A percentile compares a stretch with the other conserved stretches of the same genome.
These are phyloP conservation scores for Leptodactylus fuscus DNA, from an alignment of 2,113 vertebrate species.

Conservation along the genomic window DNA sequence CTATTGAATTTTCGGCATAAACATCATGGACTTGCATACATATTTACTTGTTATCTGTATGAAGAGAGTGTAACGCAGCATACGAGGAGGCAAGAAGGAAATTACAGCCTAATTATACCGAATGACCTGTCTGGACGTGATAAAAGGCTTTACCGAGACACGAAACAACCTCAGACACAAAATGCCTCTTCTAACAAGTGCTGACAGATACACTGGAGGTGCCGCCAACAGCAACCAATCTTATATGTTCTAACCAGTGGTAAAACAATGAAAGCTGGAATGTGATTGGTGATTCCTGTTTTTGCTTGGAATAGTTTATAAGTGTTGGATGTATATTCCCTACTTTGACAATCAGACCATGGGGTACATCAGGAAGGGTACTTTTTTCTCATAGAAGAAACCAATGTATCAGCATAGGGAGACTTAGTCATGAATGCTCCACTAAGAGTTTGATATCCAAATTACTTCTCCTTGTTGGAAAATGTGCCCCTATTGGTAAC, in stretches of 20 bases:
- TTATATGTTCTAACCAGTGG: too few species aligned
- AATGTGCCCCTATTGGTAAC: too few species aligned
- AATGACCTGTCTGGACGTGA: not conserved
- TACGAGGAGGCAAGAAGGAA: not conserved
- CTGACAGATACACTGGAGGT: too few species aligned
- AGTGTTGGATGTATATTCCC: too few species aligned
- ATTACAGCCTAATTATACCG: not conserved
- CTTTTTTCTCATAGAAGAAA: too few species aligned
- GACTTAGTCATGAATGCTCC: too few species aligned
- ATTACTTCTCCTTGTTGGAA: too few species aligned
- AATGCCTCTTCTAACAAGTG: too few species aligned
- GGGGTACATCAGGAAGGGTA: too few species aligned
- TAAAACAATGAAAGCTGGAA: not conserved
- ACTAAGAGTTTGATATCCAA: too few species aligned
- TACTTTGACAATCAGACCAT: too few species aligned
- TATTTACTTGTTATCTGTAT: not conserved
- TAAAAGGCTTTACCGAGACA: not conserved
- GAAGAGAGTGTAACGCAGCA: not conserved
- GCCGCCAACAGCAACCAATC: not conserved
- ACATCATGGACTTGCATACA: conserved; percentile 26
- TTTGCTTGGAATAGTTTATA: not conserved
- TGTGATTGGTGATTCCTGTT: not conserved
- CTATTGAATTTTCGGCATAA: not conserved
- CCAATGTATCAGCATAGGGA: too few species aligned
- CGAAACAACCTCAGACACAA: not conserved